Percentiles rank a stretch among this genome's conserved stretches.
These are phyloP conservation scores for Melanostigma gelatinosum DNA, from an alignment of 2,113 vertebrate genomes.

Conservation along the genomic window DNA sequence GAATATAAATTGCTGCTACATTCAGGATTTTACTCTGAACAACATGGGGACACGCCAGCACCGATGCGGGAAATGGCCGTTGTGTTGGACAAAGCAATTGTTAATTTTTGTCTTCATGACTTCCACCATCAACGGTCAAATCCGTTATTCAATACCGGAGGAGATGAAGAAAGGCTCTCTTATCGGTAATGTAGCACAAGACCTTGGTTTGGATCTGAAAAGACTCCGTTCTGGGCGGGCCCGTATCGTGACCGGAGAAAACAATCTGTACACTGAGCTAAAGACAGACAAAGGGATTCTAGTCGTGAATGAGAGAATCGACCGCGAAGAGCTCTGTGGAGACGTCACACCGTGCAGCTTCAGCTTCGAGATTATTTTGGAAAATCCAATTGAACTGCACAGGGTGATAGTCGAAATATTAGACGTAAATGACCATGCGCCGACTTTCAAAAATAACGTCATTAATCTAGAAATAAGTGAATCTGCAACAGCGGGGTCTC, in stretches of 20 bases:
- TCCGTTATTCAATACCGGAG: slow-evolving; percentile 69
- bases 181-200: slow-evolving; percentile 69
- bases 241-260: slow-evolving; percentile 52
- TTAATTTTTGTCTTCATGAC: slow-evolving; percentile 13
- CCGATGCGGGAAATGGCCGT: slow-evolving; percentile 25
- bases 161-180: slow-evolving; percentile 58
- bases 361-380: slow-evolving; percentile 69
- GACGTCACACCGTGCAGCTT: slow-evolving; percentile 64
- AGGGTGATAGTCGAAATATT: slow-evolving; percentile 66
- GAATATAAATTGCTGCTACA: not conserved
- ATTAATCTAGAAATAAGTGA: slow-evolving; percentile 87
- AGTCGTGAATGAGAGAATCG: slow-evolving; percentile 61
- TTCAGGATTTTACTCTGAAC: not conserved
- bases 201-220: slow-evolving; percentile 56
- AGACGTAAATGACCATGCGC: slow-evolving; percentile 77
- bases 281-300: slow-evolving; percentile 66
- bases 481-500: slow-evolving; percentile 79
- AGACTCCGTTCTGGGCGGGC: slow-evolving; percentile 57
- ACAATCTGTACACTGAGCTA: slow-evolving; percentile 46
- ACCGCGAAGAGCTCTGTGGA: slow-evolving; percentile 69
- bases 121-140: slow-evolving; percentile 44
- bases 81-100: slow-evolving; percentile 31
- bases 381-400: slow-evolving; percentile 70
- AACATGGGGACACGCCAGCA: slow-evolving; percentile 25
- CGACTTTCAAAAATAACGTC: slow-evolving; percentile 81